Evolutionary conservation across 2,888 invertebrate genomes (phyloP).

Genomic region (Pachydiplax longipennis): DNA sequence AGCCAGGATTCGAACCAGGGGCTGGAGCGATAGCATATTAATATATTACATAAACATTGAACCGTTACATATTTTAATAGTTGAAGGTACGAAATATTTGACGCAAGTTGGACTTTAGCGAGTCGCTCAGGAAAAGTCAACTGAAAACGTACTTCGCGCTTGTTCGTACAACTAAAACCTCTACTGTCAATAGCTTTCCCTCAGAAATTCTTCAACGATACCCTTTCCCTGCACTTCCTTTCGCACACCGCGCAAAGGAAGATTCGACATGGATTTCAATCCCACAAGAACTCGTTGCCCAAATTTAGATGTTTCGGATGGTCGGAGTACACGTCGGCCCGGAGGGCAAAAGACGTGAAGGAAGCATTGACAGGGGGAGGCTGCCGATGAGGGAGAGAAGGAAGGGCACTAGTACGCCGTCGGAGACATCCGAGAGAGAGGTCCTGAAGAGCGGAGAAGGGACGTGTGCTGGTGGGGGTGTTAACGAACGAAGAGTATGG

Average conservation of each 20-base stretch:
- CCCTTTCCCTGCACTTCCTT: neutral
- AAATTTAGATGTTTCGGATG: neutral
- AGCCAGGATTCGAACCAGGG: no score
- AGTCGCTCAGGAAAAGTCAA: no score
- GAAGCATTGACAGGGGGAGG: neutral
- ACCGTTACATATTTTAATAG: no score
- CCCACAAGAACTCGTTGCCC: neutral
- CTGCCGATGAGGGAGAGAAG: neutral
- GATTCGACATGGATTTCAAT: neutral
- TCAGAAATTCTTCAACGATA: neutral
- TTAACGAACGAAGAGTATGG: neutral
- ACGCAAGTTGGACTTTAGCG: no score
- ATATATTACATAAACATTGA: no score
- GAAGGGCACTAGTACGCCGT: neutral
- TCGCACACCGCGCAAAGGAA: neutral
- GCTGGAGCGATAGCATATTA: no score
- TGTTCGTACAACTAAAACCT: no score
- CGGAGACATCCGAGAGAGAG: neutral
- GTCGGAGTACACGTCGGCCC: neutral
- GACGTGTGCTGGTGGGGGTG: neutral
- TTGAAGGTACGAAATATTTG: no score
- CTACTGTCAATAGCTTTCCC: no score
- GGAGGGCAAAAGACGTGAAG: neutral
- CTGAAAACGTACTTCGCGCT: no score
- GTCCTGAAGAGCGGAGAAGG: neutral